Evolutionary conservation across 2,797 vertebrate genomes (phyloP), one percentile per base, ranked within the genome.

Genomic region (Tadarida brasiliensis): DNA sequence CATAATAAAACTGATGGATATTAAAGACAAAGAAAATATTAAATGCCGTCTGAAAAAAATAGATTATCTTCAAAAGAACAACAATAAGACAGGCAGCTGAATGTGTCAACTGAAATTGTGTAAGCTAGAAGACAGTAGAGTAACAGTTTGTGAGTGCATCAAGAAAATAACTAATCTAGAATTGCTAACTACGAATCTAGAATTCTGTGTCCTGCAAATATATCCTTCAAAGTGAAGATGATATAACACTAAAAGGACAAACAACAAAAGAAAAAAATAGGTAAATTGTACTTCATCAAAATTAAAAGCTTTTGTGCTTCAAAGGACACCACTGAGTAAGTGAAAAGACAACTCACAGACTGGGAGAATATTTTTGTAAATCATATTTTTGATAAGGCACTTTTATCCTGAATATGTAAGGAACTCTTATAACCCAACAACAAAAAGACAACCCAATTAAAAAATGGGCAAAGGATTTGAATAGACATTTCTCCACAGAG

Each of bases 61-160:
- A 86, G 59, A 39, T 85, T 86, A 68, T 81, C 67, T 90, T 92
- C 26, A 76, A 90, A 94, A 74, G 67, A 86, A 24, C 26, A 68
- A 15, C 19, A 65, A 11, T 86, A 68, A 86, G 54, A 19, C 11
- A 14, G 6, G 20, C 56, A 86, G 39, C 16, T 49, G 39, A 49
- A 49, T 86, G 11, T 76, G 82, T 86, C 61, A 61, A 9, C 19
- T 30, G 26, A 96, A 92, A 85, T 68, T 51, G 56, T n/a, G 1
- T 56, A 68, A 56, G 39, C 39, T 44, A 44, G 39, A 44, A 44
- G 39, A 44, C 39, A 44, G 39, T 44, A 44, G 39, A 44, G 22
- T 94, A 61, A 61, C 22, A 78, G 16, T 77, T 83, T 33, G 30
- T 51, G 5, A 81, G 1, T 76, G 33, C 11, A 82, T 15, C 24